Evolutionary conservation across 2,113 vertebrate species (phyloP), one percentile per base, ranked within the genome.

Genomic region (Bos indicus): DNA sequence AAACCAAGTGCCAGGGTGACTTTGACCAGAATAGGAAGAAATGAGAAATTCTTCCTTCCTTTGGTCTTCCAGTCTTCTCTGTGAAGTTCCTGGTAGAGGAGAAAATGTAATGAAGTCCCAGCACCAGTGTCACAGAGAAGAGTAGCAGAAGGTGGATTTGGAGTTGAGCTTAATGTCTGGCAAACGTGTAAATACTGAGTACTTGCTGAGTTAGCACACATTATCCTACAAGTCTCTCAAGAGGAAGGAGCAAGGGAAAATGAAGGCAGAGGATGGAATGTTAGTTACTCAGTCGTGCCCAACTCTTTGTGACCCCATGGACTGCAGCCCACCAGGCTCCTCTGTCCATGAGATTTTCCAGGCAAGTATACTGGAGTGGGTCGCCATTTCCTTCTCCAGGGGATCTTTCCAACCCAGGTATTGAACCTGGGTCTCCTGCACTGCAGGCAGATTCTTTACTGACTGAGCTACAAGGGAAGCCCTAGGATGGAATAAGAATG

Each of bases 341-440:
- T 36, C 67, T 71, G n/a, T 71, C 67, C 67, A 40, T 71, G 19
- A 71, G 67, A 36, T 23, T 71, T 71, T 40, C 10, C 67, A 40
- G 10, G 67, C n/a, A 71, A 40, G 19, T 2, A 40, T 71, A 71
- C 36, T 71, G 10, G 67, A 40, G n/a, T 71, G 67, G 19, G 67
- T 40, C 1, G 0, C 19, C 19, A 71, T 40, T 71, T 23, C 67
- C 67, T 40, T 71, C 10, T 71, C 67, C 67, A 71, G 67, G 67
- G n/a, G 19, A 71, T 71, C n/a, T 40, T 40, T 19, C 67, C 67
- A 71, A 71, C 2, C 67, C n/a, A 71, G 19, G 67, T 23, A 36
- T 12, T 0, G 2, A 71, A 40, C n/a, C n/a, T 0, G 0, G 67
- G 67, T 23, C 19, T 71, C 19, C 67, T 71, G 67, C n/a, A 23